Base-by-base conservation (phyloP, 1,140 invertebrate genomes). In the Phenacoccus solenopsis region DNA sequence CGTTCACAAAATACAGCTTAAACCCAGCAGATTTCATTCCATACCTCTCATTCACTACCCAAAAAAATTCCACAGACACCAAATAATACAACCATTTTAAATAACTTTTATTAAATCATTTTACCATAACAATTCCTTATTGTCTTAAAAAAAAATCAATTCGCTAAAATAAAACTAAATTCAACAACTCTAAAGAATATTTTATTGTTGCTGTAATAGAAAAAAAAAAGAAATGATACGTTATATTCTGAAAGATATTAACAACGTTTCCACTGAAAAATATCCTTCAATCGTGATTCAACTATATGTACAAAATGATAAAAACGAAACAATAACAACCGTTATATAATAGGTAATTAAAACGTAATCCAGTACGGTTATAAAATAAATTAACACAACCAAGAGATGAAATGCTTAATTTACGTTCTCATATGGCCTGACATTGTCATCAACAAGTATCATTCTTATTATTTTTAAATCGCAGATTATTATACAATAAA, bases 281-380 rank as follows among this genome's bases (percentile, higher is more conserved):
- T 49, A 49, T 49, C 38, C 38, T 16, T 49, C 38, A 49, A n/a
- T 49, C 38, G 38, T 49, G 38, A 49, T 49, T 49, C 38, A 49
- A 49, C 38, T 49, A 49, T 49, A 49, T n/a, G 20, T 49, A 49
- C 38, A n/a, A 49, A 49, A 49, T 49, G 38, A 49, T 49, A 49
- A 49, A 49, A 49, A 49, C 38, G 38, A 49, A 49, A 49, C 38
- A 49, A 49, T 49, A 49, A 49, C 38, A 49, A 49, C 38, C 38
- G 38, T 49, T 49, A 49, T n/a, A 16, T 49, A 49, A n/a, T n/a
- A n/a, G n/a, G n/a, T 49, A 49, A 49, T 49, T 49, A 49, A 49
- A 49, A 49, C 38, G 16, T 49, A 32, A 49, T 49, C 38, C 38
- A 49, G 38, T 49, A 49, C 38, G 16, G 38, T 49, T 49, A 9